Conservation (phyloP, 2,113 vertebrate species). For the Pycnonotus jocosus region DNA sequence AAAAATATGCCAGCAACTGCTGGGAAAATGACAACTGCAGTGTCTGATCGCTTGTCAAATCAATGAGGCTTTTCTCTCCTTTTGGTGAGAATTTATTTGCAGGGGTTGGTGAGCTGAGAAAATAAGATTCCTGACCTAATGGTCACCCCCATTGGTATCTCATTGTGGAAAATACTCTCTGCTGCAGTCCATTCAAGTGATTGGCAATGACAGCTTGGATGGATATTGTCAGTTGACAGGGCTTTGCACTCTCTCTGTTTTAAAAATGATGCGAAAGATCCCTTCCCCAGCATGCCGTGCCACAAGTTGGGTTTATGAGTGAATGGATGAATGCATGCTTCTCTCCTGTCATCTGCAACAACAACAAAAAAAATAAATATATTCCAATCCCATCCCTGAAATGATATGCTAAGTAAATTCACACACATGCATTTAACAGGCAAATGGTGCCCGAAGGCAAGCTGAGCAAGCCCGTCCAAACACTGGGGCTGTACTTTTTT, state of each 20-base stretch:
- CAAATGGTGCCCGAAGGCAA: neutral
- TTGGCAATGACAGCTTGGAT: conserved; percentile 67
- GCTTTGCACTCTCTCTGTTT: conserved; percentile 43
- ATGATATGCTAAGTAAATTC: conserved; percentile 60
- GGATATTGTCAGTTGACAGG: conserved; percentile 64
- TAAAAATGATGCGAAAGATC: conserved; percentile 53
- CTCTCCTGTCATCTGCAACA: conserved; percentile 20
- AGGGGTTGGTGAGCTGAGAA: conserved; percentile 66
- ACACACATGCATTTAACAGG: conserved; percentile 21
- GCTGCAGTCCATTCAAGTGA: conserved; percentile 67
- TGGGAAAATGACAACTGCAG: conserved; percentile 66
- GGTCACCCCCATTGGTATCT: conserved; percentile 60
- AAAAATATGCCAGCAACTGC: conserved; percentile 60
- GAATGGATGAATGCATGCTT: conserved; percentile 49
- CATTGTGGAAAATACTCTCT: conserved; percentile 65
- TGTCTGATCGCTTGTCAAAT: conserved; percentile 58
- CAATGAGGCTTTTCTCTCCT: conserved; percentile 69
- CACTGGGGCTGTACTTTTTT: neutral
- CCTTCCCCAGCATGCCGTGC: conserved; percentile 15
- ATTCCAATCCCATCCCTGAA: conserved; percentile 7
- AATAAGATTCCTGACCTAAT: conserved; percentile 67
- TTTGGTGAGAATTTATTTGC: conserved; percentile 66
- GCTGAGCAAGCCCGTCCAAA: neutral
- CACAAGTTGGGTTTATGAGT: conserved; percentile 53
- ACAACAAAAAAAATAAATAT: neutral